These are phyloP conservation scores for Sebastes steindachneri DNA, from an alignment of 2,797 vertebrate genomes.

Conservation along the genomic window DNA sequence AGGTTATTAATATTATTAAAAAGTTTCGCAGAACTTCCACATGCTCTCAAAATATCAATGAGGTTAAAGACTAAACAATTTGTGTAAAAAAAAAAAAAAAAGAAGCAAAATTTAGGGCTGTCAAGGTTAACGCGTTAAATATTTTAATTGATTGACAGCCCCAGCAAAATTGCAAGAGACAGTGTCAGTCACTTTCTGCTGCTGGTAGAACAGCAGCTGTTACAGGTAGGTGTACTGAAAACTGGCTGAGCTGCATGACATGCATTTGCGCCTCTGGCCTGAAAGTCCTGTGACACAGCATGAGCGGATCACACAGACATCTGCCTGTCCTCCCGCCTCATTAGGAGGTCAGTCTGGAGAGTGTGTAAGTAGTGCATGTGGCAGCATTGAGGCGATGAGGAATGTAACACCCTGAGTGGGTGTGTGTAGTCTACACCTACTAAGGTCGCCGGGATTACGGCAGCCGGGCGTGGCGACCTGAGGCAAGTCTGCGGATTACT, in stretches of 20 bases:
- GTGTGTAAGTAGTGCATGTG: constrained; percentile 35
- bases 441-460: constrained; percentile 73
- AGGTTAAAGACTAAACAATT: neutral
- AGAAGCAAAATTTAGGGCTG: neutral
- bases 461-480: constrained; percentile 62
- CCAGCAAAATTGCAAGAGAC: neutral
- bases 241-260: neutral
- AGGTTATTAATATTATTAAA: neutral
- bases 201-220: neutral
- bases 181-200: neutral
- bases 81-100: neutral
- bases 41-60: neutral
- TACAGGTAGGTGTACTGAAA: neutral
- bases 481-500: constrained; percentile 75
- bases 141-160: too few relatives aligned
- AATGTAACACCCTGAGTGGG: constrained; percentile 47
- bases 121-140: too few relatives aligned
- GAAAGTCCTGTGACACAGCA: constrained; percentile 23
- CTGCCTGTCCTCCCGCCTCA: constrained; percentile 39
- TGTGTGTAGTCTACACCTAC: constrained; percentile 48
- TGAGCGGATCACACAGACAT: constrained; percentile 33
- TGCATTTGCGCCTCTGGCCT: constrained; percentile 3
- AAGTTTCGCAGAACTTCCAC: neutral
- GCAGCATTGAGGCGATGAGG: constrained; percentile 21
- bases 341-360: constrained; percentile 51